A percentile compares a stretch with the other conserved stretches of the same genome.
phyloP scores from a whole-genome alignment of 2,888 invertebrate species.

The Brenthis hecate region DNA sequence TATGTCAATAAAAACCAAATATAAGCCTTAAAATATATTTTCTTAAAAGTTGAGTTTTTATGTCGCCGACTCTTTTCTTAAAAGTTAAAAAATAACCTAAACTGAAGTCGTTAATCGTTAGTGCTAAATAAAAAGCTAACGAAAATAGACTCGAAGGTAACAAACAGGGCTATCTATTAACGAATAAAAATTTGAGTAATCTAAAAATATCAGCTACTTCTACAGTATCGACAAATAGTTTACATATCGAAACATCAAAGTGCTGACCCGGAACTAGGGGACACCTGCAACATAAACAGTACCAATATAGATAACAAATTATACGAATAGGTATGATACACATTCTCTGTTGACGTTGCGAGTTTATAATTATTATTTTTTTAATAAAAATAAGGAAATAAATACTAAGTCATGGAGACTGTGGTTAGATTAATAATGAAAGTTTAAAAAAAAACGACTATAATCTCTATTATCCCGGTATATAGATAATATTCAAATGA shows the following conservation, averaged over 20 bases:
- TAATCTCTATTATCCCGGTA: too few species aligned
- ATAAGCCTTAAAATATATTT: too few species aligned
- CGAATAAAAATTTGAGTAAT: slow-evolving; percentile 9
- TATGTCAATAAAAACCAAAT: too few species aligned
- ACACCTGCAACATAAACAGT: slow-evolving; percentile 49
- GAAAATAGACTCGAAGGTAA: slow-evolving; percentile 5
- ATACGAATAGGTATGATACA: background rate
- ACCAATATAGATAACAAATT: slow-evolving; percentile 12
- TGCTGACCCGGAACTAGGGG: slow-evolving; percentile 54
- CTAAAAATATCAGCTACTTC: slow-evolving; percentile 23
- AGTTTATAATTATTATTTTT: slow-evolving; percentile 3
- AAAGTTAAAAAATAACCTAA: background rate
- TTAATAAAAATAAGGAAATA: background rate
- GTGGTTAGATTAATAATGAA: too few species aligned
- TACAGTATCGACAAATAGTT: slow-evolving; percentile 29
- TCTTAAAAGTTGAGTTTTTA: too few species aligned
- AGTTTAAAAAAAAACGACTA: too few species aligned
- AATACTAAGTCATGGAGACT: background rate
- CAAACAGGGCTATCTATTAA: background rate
- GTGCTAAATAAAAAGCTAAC: background rate
- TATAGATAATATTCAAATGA: too few species aligned
- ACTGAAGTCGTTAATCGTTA: background rate
- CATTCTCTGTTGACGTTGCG: background rate
- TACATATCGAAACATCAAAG: slow-evolving; percentile 41
- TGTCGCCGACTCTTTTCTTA: too few species aligned